A percentile compares a stretch with the other conserved stretches of the same genome.
Evolutionary conservation across 1,140 invertebrate species (phyloP).

Genomic region (Myzus persicae): DNA sequence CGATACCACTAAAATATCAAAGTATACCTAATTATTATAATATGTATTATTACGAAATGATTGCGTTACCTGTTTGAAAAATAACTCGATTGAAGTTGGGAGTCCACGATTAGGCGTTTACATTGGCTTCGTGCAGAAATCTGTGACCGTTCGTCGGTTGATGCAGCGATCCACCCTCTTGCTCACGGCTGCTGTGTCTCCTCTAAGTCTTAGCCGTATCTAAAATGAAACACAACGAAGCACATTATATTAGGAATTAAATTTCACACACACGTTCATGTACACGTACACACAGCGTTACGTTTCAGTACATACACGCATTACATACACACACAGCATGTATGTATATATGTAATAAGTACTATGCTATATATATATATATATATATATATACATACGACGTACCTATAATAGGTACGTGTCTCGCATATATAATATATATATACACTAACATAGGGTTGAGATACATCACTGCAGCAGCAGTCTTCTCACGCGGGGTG

Average conservation of each 20-base stretch:
- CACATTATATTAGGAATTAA: not conserved
- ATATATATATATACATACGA: not conserved
- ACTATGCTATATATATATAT: too few relatives aligned
- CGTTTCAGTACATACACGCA: not conserved
- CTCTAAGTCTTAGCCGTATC: conserved; percentile 43
- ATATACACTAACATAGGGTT: not conserved
- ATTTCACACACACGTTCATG: not conserved
- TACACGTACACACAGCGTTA: not conserved
- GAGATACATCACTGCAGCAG: not conserved
- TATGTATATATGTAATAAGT: too few relatives aligned
- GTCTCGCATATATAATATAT: not conserved
- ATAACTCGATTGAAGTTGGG: conserved; percentile 56
- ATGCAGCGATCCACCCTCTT: not conserved
- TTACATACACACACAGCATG: too few relatives aligned
- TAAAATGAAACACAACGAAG: not conserved
- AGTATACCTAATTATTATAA: not conserved
- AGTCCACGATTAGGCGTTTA: conserved; percentile 57
- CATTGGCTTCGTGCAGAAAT: conserved; percentile 54
- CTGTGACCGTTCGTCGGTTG: not conserved
- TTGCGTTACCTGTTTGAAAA: conserved; percentile 42
- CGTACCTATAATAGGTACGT: not conserved
- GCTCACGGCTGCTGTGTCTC: not conserved
- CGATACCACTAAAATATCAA: too few relatives aligned
- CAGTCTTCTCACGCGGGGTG: not conserved
- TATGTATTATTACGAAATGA: not conserved